Evolutionary conservation across 2,888 invertebrate species (phyloP).

Genomic region (Resseliella maxima): DNA sequence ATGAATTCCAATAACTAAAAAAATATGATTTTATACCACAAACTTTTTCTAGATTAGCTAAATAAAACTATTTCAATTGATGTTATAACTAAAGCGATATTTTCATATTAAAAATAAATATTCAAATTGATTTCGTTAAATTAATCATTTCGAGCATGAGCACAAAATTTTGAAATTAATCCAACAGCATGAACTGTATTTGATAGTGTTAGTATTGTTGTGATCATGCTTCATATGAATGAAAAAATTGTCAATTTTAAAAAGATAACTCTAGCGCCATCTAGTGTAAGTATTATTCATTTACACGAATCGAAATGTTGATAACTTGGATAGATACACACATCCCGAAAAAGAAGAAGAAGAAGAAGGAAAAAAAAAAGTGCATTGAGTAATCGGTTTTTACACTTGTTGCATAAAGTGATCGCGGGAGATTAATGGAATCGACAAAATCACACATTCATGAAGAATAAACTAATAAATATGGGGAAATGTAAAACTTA

Average conservation of each 20-base stretch:
- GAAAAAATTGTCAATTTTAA: neutral
- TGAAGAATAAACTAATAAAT: no score
- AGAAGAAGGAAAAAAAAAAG: neutral
- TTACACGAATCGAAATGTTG: neutral
- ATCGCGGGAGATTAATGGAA: neutral
- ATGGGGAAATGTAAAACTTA: neutral
- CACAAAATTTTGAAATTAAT: no score
- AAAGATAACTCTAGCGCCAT: neutral
- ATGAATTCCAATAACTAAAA: neutral
- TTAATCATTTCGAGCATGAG: neutral
- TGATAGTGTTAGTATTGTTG: no score
- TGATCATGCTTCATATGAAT: neutral
- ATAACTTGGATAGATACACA: neutral
- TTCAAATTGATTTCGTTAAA: neutral
- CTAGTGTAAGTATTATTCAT: neutral
- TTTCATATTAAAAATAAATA: neutral
- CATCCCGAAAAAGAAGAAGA: no score
- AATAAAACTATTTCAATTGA: neutral
- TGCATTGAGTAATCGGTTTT: slow-evolving; percentile 10
- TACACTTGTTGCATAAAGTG: slow-evolving; percentile 24
- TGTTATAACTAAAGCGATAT: neutral
- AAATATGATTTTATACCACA: neutral
- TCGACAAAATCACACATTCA: neutral
- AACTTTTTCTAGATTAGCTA: neutral
- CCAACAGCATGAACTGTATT: no score